These are phyloP conservation scores for Stenchaetothrips biformis DNA, from an alignment of 2,888 invertebrate species.

Conservation along the genomic window DNA sequence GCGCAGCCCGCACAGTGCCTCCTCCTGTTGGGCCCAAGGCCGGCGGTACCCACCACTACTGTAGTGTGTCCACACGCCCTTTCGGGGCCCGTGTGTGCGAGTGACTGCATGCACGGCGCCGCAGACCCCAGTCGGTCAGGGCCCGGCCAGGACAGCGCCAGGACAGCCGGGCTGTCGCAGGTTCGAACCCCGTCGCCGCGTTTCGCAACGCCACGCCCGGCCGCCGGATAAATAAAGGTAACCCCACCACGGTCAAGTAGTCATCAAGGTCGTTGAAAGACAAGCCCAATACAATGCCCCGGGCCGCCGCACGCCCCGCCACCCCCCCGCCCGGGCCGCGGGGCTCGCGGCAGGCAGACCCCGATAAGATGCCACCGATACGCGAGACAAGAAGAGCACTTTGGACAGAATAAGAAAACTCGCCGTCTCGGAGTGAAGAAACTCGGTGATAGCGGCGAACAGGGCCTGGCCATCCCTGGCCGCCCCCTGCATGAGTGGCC, in stretches of 20 bases:
- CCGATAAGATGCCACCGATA: constrained; percentile 6
- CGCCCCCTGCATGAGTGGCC: neutral
- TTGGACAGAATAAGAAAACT: constrained; percentile 17
- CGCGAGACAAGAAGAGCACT: neutral
- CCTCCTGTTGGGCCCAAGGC: no score
- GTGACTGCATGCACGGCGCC: no score
- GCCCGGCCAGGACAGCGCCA: no score
- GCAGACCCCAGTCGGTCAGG: no score
- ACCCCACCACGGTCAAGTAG: neutral
- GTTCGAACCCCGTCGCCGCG: no score
- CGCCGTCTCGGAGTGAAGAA: neutral
- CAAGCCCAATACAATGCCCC: constrained; percentile 20
- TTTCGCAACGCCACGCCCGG: no score
- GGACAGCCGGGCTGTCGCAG: no score
- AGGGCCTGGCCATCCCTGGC: neutral
- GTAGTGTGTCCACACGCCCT: no score
- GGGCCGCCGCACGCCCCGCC: neutral
- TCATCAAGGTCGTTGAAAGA: constrained; percentile 1
- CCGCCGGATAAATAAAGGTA: no score
- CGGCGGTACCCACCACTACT: no score
- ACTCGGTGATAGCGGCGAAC: neutral
- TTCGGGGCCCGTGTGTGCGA: no score
- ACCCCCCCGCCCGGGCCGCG: neutral
- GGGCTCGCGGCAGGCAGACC: neutral
- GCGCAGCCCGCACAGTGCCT: no score